Evolutionary conservation across 2,888 invertebrate genomes (phyloP).

Genomic region (Hydraecia micacea): DNA sequence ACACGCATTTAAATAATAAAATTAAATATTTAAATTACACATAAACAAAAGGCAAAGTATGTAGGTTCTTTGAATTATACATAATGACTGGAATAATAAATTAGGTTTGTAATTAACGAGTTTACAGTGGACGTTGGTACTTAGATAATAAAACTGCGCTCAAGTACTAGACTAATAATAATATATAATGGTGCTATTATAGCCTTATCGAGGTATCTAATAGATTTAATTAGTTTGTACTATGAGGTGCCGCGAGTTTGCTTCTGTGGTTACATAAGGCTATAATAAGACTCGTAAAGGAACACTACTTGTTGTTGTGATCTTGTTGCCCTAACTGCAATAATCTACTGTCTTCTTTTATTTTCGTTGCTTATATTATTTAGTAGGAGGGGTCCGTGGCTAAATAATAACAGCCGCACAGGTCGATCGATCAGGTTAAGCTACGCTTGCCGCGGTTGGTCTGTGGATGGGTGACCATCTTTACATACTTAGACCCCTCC

Average conservation of each 20-base stretch:
- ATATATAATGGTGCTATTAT: slow-evolving; percentile 64
- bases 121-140: slow-evolving; percentile 9
- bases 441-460: too few species aligned
- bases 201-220: slow-evolving; percentile 56
- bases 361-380: too few species aligned
- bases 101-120: slow-evolving; percentile 46
- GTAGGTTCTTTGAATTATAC: slow-evolving; percentile 38
- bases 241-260: not conserved
- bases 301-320: too few species aligned
- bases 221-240: slow-evolving; percentile 31
- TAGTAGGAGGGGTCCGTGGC: too few species aligned
- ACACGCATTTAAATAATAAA: slow-evolving; percentile 48
- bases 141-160: slow-evolving; percentile 43
- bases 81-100: slow-evolving; percentile 51
- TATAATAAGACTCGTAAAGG: too few species aligned
- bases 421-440: too few species aligned
- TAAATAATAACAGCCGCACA: too few species aligned
- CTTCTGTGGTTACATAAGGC: not conserved
- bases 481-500: too few species aligned
- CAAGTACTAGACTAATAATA: slow-evolving; percentile 55
- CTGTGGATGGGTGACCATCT: too few species aligned
- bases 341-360: too few species aligned
- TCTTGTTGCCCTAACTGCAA: too few species aligned
- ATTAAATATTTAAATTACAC: slow-evolving; percentile 52
- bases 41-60: slow-evolving; percentile 31